Evolutionary conservation across 2,888 invertebrate genomes (phyloP).

Genomic region (Melieria crassipennis): DNA sequence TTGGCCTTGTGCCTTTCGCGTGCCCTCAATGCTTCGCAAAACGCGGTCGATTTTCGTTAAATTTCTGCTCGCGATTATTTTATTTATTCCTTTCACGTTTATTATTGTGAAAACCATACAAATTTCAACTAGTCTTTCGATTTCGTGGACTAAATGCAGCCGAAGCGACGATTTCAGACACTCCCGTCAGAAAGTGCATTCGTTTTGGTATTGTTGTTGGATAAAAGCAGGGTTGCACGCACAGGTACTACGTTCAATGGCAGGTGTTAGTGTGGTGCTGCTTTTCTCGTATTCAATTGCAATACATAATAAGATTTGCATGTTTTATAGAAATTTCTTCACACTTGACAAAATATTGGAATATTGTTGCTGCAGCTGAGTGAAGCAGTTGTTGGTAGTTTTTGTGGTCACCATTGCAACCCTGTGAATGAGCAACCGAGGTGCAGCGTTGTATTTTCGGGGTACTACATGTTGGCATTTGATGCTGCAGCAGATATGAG

Average conservation of each 20-base stretch:
- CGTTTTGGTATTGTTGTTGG: conserved; percentile 24
- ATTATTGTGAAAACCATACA: neutral
- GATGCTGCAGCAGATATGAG: no score
- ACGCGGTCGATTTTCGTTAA: conserved; percentile 10
- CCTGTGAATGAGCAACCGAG: no score
- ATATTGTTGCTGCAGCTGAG: no score
- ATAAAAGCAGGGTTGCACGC: conserved; percentile 19
- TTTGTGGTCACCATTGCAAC: no score
- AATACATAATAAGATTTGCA: no score
- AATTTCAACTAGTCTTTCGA: no score
- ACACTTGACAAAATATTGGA: no score
- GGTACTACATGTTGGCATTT: no score
- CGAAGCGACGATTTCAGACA: conserved; percentile 19
- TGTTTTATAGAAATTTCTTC: no score
- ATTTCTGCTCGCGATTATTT: neutral
- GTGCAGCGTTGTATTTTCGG: no score
- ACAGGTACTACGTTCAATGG: neutral
- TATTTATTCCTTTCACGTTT: neutral
- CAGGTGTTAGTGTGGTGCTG: neutral
- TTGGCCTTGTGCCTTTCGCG: neutral
- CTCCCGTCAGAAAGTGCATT: conserved; percentile 29
- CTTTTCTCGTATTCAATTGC: no score
- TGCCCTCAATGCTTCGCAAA: neutral
- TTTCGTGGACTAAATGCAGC: conserved; percentile 8
- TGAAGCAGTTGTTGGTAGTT: no score